A percentile compares a stretch with the other conserved stretches of the same genome.
phyloP scores from a whole-genome alignment of 2,113 vertebrate genomes.

The Toxotes jaculatrix region DNA sequence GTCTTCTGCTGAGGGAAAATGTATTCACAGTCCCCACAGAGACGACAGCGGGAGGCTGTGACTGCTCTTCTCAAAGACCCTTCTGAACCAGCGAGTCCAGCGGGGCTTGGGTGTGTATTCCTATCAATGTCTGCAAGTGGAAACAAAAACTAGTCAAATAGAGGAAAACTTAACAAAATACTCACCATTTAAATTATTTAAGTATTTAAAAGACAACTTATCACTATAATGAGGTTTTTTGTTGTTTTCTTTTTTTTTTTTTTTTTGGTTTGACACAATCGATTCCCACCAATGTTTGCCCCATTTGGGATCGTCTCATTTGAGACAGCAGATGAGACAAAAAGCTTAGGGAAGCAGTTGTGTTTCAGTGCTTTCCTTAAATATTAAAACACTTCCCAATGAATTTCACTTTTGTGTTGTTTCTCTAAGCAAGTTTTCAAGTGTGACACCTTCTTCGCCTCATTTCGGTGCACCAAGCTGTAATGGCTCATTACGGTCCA shows the following conservation, averaged over 20 bases:
- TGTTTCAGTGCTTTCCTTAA: background rate
- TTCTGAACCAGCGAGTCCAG: constrained; percentile 25
- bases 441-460: background rate
- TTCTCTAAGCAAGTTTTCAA: background rate
- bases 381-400: background rate
- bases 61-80: constrained; percentile 27
- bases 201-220: background rate
- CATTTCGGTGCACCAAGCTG: background rate
- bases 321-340: background rate
- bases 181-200: background rate
- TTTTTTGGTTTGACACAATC: background rate
- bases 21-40: constrained; percentile 36
- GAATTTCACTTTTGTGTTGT: background rate
- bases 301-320: background rate
- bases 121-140: constrained; percentile 56
- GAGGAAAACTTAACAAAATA: background rate
- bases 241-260: background rate
- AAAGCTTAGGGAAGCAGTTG: background rate
- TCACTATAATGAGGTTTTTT: background rate
- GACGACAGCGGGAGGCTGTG: constrained; percentile 3
- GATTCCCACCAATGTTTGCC: background rate
- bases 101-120: constrained; percentile 4
- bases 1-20: constrained; percentile 12
- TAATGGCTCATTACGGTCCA: background rate
- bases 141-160: constrained; percentile 52